phyloP scores from a whole-genome alignment of 2,888 invertebrate genomes.

The Aspidiotus rigidus region DNA sequence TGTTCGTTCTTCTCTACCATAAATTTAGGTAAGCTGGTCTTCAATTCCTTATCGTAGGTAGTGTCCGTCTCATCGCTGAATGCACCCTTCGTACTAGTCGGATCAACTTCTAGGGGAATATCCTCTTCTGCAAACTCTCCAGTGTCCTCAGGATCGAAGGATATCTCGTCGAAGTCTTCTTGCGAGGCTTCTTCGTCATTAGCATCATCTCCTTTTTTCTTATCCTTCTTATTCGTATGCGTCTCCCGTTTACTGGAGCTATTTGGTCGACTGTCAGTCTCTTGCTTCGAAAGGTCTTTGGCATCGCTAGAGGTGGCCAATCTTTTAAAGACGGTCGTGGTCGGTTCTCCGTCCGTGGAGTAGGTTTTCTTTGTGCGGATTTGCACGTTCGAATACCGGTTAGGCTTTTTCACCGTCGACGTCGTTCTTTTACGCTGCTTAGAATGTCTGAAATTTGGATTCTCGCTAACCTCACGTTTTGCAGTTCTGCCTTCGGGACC shows the following conservation, averaged over 20 bases:
- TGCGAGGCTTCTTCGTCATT: conserved; percentile 36
- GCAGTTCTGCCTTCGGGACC: background rate
- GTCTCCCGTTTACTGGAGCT: background rate
- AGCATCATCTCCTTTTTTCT: conserved; percentile 32
- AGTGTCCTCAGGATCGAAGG: conserved; percentile 40
- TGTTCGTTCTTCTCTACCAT: conserved; percentile 60
- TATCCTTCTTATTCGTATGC: background rate
- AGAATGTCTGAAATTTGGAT: background rate
- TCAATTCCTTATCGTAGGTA: conserved; percentile 54
- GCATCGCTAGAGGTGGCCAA: background rate
- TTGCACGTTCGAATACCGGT: conserved; percentile 19
- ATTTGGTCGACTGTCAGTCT: too few species aligned
- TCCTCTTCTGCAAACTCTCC: conserved; percentile 34
- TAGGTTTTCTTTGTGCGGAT: conserved; percentile 23
- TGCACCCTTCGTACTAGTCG: conserved; percentile 52
- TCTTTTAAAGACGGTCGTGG: background rate
- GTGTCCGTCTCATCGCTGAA: conserved; percentile 59
- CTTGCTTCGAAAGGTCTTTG: background rate
- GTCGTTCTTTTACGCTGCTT: conserved; percentile 5
- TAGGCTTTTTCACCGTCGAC: background rate
- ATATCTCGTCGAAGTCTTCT: conserved; percentile 27
- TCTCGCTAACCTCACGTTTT: conserved; percentile 6
- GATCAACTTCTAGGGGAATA: conserved; percentile 37
- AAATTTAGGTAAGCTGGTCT: conserved; percentile 56
- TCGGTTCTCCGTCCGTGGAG: background rate